Base-by-base conservation (phyloP, 2,797 vertebrate species). In the Cyprinella venusta region DNA sequence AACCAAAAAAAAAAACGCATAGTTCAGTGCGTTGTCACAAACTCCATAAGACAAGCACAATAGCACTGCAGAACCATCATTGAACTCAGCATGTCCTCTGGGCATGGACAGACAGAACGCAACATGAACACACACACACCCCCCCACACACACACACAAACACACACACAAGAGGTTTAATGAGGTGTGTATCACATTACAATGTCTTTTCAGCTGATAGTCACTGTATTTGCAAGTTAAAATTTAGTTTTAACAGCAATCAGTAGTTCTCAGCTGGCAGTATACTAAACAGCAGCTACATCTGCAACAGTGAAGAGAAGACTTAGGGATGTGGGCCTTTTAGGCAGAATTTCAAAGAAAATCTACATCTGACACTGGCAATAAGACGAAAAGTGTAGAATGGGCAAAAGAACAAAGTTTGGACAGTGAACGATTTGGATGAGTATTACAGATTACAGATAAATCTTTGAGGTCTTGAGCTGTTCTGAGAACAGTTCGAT, bases 31-130 rank as follows among this genome's bases (percentile, higher is more conserved):
- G 70, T 69, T 65, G 16, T 82, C 63, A 42, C 19, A 56, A 76
- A 69, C 50, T 42, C 48, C 64, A 69, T 15, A 83, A 69, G 63
- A 82, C 50, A 59, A 70, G 30, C 19, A 48, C 19, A 70, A 12
- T 10, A 78, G 45, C 61, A 18, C 15, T 52, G 8, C 16, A 64
- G 59, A 67, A 82, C 59, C 33, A 21, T 45, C 2, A 4, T 48
- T 18, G 0, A 42, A n/a, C 63, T 42, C 36, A 76, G 21, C 38
- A 48, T 69, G 50, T 77, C 64, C 63, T 67, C n/a, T 3, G 45
- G 64, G 52, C 38, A 77, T 19, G 64, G 21, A 48, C 8, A 54
- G n/a, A 52, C 15, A 48, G 21, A 33, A 48, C 19, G 9, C 42
- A 40, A 71, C 26, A n/a, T n/a, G n/a, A n/a, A n/a, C n/a, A n/a